phyloP scores from a whole-genome alignment of 2,113 vertebrate species.

The Oostethus manadensis region DNA sequence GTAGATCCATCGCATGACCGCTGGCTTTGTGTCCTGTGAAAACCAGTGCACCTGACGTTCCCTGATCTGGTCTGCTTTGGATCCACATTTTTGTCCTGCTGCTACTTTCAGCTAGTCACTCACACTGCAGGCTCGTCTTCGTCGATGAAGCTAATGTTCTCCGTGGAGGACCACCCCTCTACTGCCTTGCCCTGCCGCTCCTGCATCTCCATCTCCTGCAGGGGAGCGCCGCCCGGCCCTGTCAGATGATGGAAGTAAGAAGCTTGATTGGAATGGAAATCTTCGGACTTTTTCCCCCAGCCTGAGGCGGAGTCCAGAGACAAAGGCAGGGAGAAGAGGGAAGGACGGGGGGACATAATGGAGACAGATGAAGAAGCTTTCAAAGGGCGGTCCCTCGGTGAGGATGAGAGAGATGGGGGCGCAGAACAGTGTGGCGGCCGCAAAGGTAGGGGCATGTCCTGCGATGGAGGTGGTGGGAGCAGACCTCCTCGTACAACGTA shows the following conservation, averaged over 20 bases:
- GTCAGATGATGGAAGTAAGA: slow-evolving; percentile 22
- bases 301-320: slow-evolving; percentile 50
- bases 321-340: slow-evolving; percentile 46
- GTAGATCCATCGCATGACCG: slow-evolving; percentile 16
- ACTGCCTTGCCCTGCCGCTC: slow-evolving; percentile 51
- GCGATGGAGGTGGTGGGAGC: slow-evolving; percentile 41
- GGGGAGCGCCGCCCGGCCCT: not conserved
- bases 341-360: slow-evolving; percentile 25
- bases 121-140: slow-evolving; percentile 73
- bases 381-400: slow-evolving; percentile 49
- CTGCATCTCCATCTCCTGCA: slow-evolving; percentile 73
- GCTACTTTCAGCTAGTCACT: slow-evolving; percentile 29
- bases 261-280: slow-evolving; percentile 35
- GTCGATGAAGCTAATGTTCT: slow-evolving; percentile 77
- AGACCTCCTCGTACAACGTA: slow-evolving; percentile 34
- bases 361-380: slow-evolving; percentile 20
- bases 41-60: not conserved
- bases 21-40: not conserved
- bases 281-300: slow-evolving; percentile 15
- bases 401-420: slow-evolving; percentile 63
- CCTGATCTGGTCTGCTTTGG: slow-evolving; percentile 8
- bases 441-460: slow-evolving; percentile 43
- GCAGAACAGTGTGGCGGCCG: slow-evolving; percentile 60
- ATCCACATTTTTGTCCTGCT: not conserved
- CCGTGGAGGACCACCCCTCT: slow-evolving; percentile 43